Conservation (phyloP, 2,888 invertebrate species). For the Tachina fera region DNA sequence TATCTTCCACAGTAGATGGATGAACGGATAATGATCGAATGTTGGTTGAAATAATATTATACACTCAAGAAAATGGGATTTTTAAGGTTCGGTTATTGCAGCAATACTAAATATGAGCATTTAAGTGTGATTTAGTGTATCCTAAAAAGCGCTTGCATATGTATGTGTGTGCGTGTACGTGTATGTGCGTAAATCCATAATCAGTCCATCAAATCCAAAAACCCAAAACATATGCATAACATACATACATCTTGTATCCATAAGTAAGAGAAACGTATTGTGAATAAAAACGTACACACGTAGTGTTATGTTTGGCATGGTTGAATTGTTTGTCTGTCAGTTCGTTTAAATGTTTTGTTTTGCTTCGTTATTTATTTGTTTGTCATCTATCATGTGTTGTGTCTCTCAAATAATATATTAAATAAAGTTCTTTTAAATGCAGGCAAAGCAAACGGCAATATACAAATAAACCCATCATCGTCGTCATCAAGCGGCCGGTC, state of each 20-base stretch:
- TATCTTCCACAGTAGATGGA: slow-evolving; percentile 65
- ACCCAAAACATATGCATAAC: slow-evolving; percentile 24
- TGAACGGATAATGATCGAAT: slow-evolving; percentile 63
- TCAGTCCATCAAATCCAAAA: slow-evolving; percentile 51
- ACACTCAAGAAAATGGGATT: slow-evolving; percentile 39
- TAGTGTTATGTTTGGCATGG: slow-evolving; percentile 36
- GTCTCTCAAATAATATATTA: slow-evolving; percentile 8
- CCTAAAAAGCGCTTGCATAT: not conserved
- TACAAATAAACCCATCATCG: slow-evolving; percentile 34
- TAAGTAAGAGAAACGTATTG: slow-evolving; percentile 3
- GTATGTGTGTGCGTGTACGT: not conserved
- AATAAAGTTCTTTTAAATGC: slow-evolving; percentile 46
- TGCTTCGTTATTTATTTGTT: slow-evolving; percentile 66
- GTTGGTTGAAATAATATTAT: slow-evolving; percentile 49
- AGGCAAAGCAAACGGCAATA: slow-evolving; percentile 41
- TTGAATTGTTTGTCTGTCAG: slow-evolving; percentile 50
- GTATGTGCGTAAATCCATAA: slow-evolving; percentile 26
- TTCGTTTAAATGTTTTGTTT: slow-evolving; percentile 61
- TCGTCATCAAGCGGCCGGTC: slow-evolving; percentile 55
- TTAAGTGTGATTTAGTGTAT: not conserved
- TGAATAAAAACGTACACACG: not conserved
- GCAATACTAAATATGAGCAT: slow-evolving; percentile 19
- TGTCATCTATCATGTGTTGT: slow-evolving; percentile 66
- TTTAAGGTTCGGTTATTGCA: slow-evolving; percentile 64
- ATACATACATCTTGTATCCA: slow-evolving; percentile 42